These are phyloP conservation scores for Alethe diademata DNA, from an alignment of 2,113 vertebrate species.

Conservation along the genomic window DNA sequence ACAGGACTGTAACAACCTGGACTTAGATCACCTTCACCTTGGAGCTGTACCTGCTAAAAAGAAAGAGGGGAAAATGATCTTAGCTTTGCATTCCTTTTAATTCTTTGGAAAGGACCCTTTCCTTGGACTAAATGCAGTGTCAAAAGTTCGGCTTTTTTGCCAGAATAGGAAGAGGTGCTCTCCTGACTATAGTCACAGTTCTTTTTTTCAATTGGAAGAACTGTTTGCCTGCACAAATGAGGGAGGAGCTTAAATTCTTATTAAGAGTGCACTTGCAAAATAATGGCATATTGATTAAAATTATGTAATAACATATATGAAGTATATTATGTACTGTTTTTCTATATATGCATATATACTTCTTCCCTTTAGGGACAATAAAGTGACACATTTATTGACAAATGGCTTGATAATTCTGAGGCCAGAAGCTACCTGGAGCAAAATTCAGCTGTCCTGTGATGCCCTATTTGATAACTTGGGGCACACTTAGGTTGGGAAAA, in stretches of 20 bases:
- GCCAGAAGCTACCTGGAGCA: background rate
- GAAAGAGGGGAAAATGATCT: background rate
- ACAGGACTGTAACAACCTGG: background rate
- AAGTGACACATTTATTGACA: background rate
- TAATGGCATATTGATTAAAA: background rate
- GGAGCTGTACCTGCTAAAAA: background rate
- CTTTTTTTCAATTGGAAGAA: background rate
- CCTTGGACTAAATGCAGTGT: background rate
- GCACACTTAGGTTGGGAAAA: background rate
- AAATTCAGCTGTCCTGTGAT: background rate
- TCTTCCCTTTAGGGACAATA: background rate
- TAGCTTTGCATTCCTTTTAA: background rate
- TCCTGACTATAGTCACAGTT: accelerated
- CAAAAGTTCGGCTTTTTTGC: background rate
- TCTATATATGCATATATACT: background rate
- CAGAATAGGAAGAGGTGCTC: background rate
- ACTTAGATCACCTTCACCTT: background rate
- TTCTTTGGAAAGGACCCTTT: background rate
- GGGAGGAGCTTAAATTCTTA: background rate
- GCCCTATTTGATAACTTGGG: background rate
- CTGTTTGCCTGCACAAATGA: background rate
- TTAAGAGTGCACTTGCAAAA: background rate
- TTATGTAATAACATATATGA: background rate
- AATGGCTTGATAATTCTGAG: background rate
- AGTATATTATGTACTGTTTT: background rate